Conservation (phyloP, 2,888 invertebrate genomes). For the Spilosoma lubricipeda region DNA sequence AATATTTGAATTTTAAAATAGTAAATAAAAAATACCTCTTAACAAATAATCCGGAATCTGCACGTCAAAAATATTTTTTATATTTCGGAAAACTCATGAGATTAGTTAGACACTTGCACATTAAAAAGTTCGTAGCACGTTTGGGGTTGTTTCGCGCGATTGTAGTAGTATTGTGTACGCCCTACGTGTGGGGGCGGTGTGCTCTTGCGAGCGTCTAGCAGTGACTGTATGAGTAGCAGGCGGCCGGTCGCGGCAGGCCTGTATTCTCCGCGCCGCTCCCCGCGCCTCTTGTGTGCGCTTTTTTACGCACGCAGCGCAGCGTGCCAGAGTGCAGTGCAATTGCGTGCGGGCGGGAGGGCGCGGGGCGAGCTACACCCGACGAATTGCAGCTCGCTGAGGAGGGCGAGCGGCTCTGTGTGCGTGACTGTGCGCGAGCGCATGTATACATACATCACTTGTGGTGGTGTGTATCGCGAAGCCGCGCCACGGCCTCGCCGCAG, state of each 20-base stretch:
- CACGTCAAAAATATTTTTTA: constrained; percentile 49
- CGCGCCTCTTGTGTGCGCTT: constrained; percentile 84
- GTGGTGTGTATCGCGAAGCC: constrained; percentile 61
- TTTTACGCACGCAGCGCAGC: constrained; percentile 82
- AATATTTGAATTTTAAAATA: constrained; percentile 22
- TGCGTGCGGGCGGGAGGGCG: constrained; percentile 78
- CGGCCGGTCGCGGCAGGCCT: constrained; percentile 62
- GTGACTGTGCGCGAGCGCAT: constrained; percentile 76
- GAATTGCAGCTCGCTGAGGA: constrained; percentile 84
- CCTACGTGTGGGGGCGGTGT: constrained; percentile 81
- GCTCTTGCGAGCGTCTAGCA: constrained; percentile 81
- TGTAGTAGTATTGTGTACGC: constrained; percentile 57
- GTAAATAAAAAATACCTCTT: constrained; percentile 56
- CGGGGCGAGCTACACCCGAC: constrained; percentile 74
- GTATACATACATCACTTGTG: constrained; percentile 46
- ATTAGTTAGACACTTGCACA: constrained; percentile 75
- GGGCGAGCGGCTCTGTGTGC: constrained; percentile 74
- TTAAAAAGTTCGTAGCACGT: constrained; percentile 73
- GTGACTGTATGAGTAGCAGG: constrained; percentile 75
- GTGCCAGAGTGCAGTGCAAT: constrained; percentile 84
- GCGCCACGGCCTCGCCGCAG: constrained; percentile 38
- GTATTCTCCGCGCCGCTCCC: constrained; percentile 69
- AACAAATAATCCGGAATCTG: constrained; percentile 58
- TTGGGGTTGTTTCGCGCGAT: constrained; percentile 75
- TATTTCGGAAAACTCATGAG: constrained; percentile 56